A percentile compares a stretch with the other conserved stretches of the same genome.
These are phyloP conservation scores for Gymnoscopelus microlampas DNA, from an alignment of 2,797 vertebrate species.

Conservation along the genomic window DNA sequence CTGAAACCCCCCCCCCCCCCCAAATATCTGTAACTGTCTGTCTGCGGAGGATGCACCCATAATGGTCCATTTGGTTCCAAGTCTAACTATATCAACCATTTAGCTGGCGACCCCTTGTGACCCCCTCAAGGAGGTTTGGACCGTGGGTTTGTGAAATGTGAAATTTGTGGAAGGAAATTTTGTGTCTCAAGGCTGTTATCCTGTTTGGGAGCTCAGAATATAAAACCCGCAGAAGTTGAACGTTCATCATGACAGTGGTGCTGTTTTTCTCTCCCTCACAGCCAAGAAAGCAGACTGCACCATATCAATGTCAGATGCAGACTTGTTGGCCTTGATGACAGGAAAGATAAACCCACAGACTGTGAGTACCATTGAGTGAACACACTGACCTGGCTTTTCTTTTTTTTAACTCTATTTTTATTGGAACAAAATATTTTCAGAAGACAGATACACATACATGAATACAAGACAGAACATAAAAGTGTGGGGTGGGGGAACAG, in stretches of 20 bases:
- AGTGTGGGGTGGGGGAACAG: too few relatives aligned
- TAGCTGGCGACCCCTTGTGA: too few relatives aligned
- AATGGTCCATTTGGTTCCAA: too few relatives aligned
- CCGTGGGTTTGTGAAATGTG: background rate
- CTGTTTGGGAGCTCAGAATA: background rate
- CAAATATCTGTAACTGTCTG: background rate
- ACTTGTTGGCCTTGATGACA: slow-evolving; percentile 90
- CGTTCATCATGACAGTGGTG: background rate
- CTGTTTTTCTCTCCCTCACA: slow-evolving; percentile 58
- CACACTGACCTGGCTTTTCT: too few relatives aligned
- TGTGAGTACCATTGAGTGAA: slow-evolving; percentile 76
- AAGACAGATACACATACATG: too few relatives aligned
- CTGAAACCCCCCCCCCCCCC: too few relatives aligned
- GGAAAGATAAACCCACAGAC: slow-evolving; percentile 96
- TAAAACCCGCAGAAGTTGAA: background rate
- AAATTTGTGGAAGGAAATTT: background rate
- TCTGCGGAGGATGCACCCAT: too few relatives aligned
- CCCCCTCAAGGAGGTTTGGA: too few relatives aligned
- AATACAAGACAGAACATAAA: too few relatives aligned
- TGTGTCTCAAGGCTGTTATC: background rate
- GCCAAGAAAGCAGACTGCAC: slow-evolving; percentile 93
- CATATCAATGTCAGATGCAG: slow-evolving; percentile 88
- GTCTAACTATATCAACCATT: too few relatives aligned
- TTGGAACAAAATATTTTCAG: too few relatives aligned
- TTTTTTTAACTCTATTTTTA: too few relatives aligned